Evolutionary conservation across 2,888 invertebrate genomes (phyloP), one percentile per base, ranked within the genome.

Genomic region (Smittia aterrima): DNA sequence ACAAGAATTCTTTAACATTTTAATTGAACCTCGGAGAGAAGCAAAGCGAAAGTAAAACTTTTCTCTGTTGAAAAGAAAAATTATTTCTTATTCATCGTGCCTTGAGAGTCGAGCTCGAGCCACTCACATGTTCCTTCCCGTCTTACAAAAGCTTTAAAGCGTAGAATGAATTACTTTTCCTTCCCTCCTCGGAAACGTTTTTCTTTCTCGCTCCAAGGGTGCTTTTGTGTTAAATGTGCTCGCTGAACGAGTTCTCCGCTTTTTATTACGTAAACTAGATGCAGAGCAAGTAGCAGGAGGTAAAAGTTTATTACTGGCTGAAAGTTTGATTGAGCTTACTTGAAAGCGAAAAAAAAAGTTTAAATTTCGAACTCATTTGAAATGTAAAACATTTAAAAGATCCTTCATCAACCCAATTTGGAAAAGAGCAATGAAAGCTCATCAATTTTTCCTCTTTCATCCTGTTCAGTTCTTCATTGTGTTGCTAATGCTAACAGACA

Each of bases 1-100:
- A 27, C 27, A 64, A 27, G 64, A 64, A 25, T 64, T 64, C 16
- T 64, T 13, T 27, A 27, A 27, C 38, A 67, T 67, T 67, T 67
- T 67, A 67, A 67, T 67, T 67, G 67, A 38, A 67, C 67, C 67
- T 67, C 11, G 11, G 66, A 66, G 66, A 27, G 32, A 58, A 20
- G 16, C 6, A 20, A 20, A 58, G 18, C n/a, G 18, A 25, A 64
- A 13, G 16, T 1, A 64, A 64, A 64, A 64, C 11, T 67, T 24
- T 58, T 58, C 3, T 7, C 58, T 41, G 40, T 67, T 47, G 47
- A 67, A 67, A 67, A 41, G 32, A 38, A 67, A 67, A 67, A 67
- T 67, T 67, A 67, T 67, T 67, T 66, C 38, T 27, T 11, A 24
- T 38, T 38, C 16, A 1, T 66, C 11, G 4, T 27, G 64, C 64